Evolutionary conservation across 2,888 invertebrate species (phyloP).

Genomic region (Capitulum mitella): DNA sequence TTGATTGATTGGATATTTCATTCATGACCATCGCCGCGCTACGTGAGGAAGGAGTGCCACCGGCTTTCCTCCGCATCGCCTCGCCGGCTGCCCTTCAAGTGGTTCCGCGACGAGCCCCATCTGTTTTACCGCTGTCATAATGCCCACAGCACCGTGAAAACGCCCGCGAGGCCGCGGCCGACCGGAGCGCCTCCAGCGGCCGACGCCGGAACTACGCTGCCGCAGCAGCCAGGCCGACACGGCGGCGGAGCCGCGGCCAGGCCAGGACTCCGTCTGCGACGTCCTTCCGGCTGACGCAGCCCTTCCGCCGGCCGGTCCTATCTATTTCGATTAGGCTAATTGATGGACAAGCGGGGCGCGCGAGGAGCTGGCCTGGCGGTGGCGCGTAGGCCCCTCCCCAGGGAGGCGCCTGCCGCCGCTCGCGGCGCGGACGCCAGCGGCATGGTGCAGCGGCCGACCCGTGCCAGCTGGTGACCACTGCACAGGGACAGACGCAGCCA

Average conservation of each 20-base stretch:
- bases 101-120: background rate
- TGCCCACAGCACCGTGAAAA: background rate
- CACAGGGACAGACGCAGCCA: too few species aligned
- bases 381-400: background rate
- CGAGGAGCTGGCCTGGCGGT: background rate
- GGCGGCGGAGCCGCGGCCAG: background rate
- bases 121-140: background rate
- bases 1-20: too few species aligned
- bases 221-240: background rate
- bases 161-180: background rate
- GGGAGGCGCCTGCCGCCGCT: background rate
- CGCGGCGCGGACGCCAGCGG: background rate
- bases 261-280: background rate
- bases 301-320: background rate
- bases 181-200: background rate
- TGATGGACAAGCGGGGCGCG: background rate
- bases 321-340: slow-evolving; percentile 17
- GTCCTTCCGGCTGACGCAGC: background rate
- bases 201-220: background rate
- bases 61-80: too few species aligned
- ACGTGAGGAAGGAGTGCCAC: too few species aligned
- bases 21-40: too few species aligned
- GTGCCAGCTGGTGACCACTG: too few species aligned
- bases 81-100: background rate
- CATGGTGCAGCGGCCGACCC: too few species aligned